Conservation (phyloP, 2,797 vertebrate species). For the Myoxocephalus aenaeus region DNA sequence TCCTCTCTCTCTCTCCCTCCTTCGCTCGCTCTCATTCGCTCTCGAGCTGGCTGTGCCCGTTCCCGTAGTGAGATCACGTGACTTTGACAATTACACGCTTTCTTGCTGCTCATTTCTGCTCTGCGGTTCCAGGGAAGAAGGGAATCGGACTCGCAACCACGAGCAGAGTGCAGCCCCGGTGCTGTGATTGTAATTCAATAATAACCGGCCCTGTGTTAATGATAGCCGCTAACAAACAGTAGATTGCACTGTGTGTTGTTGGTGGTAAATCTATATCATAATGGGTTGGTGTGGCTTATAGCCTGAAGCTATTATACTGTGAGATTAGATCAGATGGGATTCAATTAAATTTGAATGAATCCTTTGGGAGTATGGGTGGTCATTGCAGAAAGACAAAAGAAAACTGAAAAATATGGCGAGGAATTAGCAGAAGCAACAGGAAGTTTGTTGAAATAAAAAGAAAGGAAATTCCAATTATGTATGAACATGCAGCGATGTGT, state of each 20-base stretch:
- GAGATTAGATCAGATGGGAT: slow-evolving; percentile 68
- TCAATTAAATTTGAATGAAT: slow-evolving; percentile 61
- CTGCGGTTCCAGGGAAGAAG: slow-evolving; percentile 20
- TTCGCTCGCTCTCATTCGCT: slow-evolving; percentile 81
- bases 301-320: slow-evolving; percentile 46
- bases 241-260: not conserved
- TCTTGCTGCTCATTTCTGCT: slow-evolving; percentile 87
- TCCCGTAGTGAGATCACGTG: slow-evolving; percentile 91
- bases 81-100: slow-evolving; percentile 96
- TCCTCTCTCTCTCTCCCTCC: slow-evolving; percentile 64
- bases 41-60: slow-evolving; percentile 78
- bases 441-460: not conserved
- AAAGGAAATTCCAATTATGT: not conserved
- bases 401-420: slow-evolving; percentile 31
- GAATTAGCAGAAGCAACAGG: slow-evolving; percentile 25
- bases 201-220: too few relatives aligned
- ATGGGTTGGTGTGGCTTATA: slow-evolving; percentile 32
- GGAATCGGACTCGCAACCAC: slow-evolving; percentile 40
- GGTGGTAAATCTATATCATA: slow-evolving; percentile 13
- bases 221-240: not conserved
- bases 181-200: not conserved
- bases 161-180: too few relatives aligned
- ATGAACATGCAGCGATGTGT: not conserved
- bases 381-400: slow-evolving; percentile 39
- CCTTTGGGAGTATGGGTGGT: slow-evolving; percentile 42